Conservation (phyloP, 2,888 invertebrate species). For the Acrobasis suavella region DNA sequence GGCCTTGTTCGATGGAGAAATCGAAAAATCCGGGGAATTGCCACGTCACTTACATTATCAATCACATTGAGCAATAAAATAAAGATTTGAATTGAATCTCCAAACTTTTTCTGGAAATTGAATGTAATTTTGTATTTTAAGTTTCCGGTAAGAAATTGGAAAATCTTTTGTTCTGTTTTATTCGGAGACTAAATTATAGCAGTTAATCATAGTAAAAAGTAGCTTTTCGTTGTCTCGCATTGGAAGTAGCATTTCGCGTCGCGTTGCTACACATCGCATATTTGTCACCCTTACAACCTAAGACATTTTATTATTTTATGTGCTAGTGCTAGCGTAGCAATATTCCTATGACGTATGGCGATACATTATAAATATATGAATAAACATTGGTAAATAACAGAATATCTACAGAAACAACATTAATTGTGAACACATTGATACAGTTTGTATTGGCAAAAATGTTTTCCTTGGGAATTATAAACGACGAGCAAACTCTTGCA, state of each 20-base stretch:
- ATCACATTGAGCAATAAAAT: conserved; percentile 40
- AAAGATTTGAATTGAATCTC: conserved; percentile 18
- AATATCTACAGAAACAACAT: not conserved
- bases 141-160: not conserved
- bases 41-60: conserved; percentile 51
- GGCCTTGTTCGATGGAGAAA: conserved; percentile 53
- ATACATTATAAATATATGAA: not conserved
- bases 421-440: not conserved
- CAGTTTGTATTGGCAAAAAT: not conserved
- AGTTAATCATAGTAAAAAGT: too few relatives aligned
- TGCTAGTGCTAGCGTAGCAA: too few relatives aligned
- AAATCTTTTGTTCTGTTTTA: not conserved
- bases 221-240: too few relatives aligned
- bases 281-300: too few relatives aligned
- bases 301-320: too few relatives aligned
- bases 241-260: too few relatives aligned
- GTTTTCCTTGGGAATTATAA: conserved; percentile 13
- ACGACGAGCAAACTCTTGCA: conserved; percentile 3
- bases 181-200: not conserved
- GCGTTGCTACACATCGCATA: too few relatives aligned
- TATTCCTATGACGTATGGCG: too few relatives aligned
- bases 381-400: not conserved
- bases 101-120: conserved; percentile 3
- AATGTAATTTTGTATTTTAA: not conserved
- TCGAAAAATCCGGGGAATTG: conserved; percentile 46